Evolutionary conservation across 2,888 invertebrate species (phyloP), one percentile per base, ranked within the genome.

Genomic region (Aphidius colemani): DNA sequence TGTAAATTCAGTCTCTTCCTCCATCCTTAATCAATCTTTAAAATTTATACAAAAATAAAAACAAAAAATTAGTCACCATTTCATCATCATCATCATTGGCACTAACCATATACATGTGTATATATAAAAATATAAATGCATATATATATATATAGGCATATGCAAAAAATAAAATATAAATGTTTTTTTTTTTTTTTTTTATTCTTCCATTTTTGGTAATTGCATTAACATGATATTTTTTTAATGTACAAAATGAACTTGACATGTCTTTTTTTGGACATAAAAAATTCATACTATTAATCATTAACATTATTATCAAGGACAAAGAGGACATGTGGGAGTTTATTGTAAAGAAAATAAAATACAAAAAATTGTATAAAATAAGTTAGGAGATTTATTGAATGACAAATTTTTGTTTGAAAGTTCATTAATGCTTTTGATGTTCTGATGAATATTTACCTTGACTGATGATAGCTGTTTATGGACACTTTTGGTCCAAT

Each of bases 1-100:
- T 74, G 91, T 90, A 79, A 90, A 95, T 83, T 95, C 94, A 69
- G 92, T 93, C 75, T 93, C 93, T 80, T 94, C 92, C 75, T 92
- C 92, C 92, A 92, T 92, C 68, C 75, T 86, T 73, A 50, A 57
- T 6, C 40, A 45, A 63, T 49, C n/a, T 55, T n/a, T 56, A 45
- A 49, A 56, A 51, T 9, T 41, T 10, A 18, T 2, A 18, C 13
- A 18, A 18, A 18, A 18, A 55, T 45, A 10, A 40, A 41, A 6
- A 9, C 7, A 10, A 6, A 46, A 11, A 10, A 11, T 48, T 48
- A 11, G 13, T 48, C 11, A 5, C 4, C 6, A 48, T 48, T 48
- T 10, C 8, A 46, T 10, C 10, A 6, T 46, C 48, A 44, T 3
- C 9, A 51, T 30, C 41, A 43, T 18, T 13, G n/a, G 39, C 39